Base-by-base conservation (phyloP, 2,113 vertebrate genomes). In the Hippocampus abdominalis region DNA sequence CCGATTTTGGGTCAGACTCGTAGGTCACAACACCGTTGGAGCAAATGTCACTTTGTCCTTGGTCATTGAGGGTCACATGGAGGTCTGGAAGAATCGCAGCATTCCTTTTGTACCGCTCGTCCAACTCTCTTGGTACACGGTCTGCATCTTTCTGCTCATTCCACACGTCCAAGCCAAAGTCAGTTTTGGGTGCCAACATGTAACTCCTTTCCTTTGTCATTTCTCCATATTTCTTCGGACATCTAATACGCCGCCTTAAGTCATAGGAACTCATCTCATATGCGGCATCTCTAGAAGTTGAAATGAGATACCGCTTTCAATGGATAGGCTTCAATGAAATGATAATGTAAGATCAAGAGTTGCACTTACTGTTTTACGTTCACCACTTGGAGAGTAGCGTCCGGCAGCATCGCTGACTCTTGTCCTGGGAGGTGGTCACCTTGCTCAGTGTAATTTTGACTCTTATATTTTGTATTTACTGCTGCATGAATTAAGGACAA, bases 181-280 rank as follows among this genome's bases (percentile, higher is more conserved):
- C 54, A 6, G n/a, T 69, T 60, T 18, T 40, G 18, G 64, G 64
- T 25, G 69, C 59, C 64, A 74, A 7, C 74, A 78, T 72, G 69
- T 51, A 70, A 20, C 62, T 66, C 69, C 87, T 81, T 71, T 84
- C 74, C 70, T 85, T 89, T 66, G 77, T 81, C 0, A 62, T 73
- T 39, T 87, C 81, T 1, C 85, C 88, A 68, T 89, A 90, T 81
- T 88, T 88, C 73, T 81, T 86, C 25, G 88, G 88, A 68, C 85
- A 86, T 61, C 83, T 67, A 73, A 89, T 87, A 46, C 76, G 82
- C 25, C 63, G 74, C 60, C 88, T 75, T 12, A 88, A 83, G 23
- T 73, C 79, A 84, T 86, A 88, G 5, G 83, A 72, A 73, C 80
- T 53, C 84, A 88, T 89, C 56, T 81, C 75, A 77, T 44, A 64